Percentiles rank a stretch among this genome's conserved stretches.
Conservation (phyloP, 2,797 vertebrate genomes). For the Enteromius unitaeniatus region DNA sequence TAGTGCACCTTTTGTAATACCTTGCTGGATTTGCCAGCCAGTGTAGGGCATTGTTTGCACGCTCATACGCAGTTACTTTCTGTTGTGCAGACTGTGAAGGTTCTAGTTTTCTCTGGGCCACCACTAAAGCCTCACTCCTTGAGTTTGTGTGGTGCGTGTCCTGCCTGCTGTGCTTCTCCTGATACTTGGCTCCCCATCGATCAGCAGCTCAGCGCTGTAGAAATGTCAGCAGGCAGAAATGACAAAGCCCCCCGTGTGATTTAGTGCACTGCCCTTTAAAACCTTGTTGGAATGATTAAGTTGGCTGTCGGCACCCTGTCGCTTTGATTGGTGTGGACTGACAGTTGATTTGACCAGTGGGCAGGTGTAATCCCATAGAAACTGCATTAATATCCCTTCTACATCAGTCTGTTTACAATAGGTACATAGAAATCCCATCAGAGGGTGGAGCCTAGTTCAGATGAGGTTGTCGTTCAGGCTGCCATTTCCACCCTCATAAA, state of each 20-base stretch:
- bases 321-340: conserved; percentile 17
- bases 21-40: not conserved
- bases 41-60: conserved; percentile 14
- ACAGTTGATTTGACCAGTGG: conserved; percentile 24
- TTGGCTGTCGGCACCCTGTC: conserved; percentile 56
- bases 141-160: not conserved
- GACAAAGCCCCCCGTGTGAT: conserved; percentile 59
- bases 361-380: conserved; percentile 26
- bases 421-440: not conserved
- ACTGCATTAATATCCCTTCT: conserved; percentile 24
- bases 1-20: conserved; percentile 8
- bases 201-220: conserved; percentile 30
- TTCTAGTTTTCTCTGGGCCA: conserved; percentile 44
- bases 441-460: conserved; percentile 8
- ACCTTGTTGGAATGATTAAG: conserved; percentile 65
- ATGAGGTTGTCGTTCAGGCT: conserved; percentile 1
- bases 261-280: conserved; percentile 73
- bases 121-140: conserved; percentile 1
- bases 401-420: conserved; percentile 7
- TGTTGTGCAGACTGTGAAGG: conserved; percentile 2
- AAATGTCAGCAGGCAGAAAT: conserved; percentile 55
- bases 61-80: conserved; percentile 15
- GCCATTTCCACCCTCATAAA: conserved; percentile 14
- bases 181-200: conserved; percentile 19
- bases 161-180: conserved; percentile 10